Base-by-base conservation (phyloP, 64 coral and sea anemone species). In the Porites australiensis region DNA sequence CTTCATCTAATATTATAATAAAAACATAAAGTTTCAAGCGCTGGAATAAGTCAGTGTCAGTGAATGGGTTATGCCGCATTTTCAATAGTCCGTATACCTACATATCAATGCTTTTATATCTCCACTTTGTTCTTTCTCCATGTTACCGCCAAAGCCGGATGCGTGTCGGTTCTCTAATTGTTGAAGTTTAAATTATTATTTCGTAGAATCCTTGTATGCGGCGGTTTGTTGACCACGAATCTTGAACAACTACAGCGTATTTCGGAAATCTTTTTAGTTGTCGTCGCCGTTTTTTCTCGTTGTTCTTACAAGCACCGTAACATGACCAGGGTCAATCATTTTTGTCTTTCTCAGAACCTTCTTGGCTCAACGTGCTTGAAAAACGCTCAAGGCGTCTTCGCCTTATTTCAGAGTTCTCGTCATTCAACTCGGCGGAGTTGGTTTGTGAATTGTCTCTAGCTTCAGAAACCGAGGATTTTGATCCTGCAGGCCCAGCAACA, bases 361-460 rank as follows among this genome's bases (percentile, higher is more conserved):
- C 50, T 57, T 84, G 46, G 16, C 18, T 68, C n/a, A 6, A 14
- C 23, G 79, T 5, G 14, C 16, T 68, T n/a, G 58, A 88, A 89
- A 94, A 94, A 3, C 87, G 64, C 74, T 94, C 87, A 47, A 94
- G 44, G 20, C 92, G 83, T 15, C 87, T 67, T 71, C 87, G 78
- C 49, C 92, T 89, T 52, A 94, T 94, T 94, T 94, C 92, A 77
- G 88, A 83, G 82, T 82, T 89, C 48, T 94, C 87, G 2, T 79
- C 81, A 64, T 69, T 84, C 51, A 68, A 68, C 44, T 84, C 45
- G 0, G 61, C 18, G 2, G 61, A 49, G 64, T 84, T 46, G 6
- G 63, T 69, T 84, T 84, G 45, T 67, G 61, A 69, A 84, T 50
- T 89, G 44, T 88, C 48, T 27, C 75, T 88, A 13, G 70, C 83